Conservation (phyloP, 2,797 vertebrate species). For the Uromys caudimaculatus region DNA sequence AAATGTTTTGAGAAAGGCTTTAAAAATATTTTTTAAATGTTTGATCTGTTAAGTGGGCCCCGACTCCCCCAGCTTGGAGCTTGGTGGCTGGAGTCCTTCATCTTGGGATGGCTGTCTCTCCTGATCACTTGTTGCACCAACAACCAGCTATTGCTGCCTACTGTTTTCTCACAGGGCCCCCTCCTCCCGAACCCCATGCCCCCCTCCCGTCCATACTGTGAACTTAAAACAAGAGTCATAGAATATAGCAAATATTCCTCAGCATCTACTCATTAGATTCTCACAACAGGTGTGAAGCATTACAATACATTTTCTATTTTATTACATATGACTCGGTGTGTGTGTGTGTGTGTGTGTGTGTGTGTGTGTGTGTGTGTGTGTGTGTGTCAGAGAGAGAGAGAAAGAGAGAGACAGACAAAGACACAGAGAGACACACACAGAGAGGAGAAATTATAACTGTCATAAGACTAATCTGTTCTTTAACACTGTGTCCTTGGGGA, state of each 20-base stretch:
- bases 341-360: too few species aligned
- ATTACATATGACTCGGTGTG: too few species aligned
- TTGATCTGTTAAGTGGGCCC: neutral
- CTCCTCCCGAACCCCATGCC: fast-evolving
- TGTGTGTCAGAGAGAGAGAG: too few species aligned
- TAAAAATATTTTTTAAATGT: neutral
- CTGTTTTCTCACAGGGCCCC: neutral
- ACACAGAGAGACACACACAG: too few species aligned
- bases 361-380: neutral
- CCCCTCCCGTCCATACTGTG: neutral
- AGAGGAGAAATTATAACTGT: too few species aligned
- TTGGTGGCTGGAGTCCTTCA: neutral
- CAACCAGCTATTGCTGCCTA: too few species aligned
- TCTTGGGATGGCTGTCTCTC: neutral
- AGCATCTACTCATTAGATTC: neutral
- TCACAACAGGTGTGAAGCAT: neutral
- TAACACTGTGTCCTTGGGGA: too few species aligned
- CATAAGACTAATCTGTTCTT: too few species aligned
- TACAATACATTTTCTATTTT: too few species aligned
- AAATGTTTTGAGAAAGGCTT: neutral
- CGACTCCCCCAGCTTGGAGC: too few species aligned
- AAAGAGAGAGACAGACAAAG: too few species aligned
- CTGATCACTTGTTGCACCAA: too few species aligned
- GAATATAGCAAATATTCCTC: neutral
- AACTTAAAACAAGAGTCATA: neutral